phyloP scores from a whole-genome alignment of 2,113 vertebrate species.

The Crotophaga sulcirostris region DNA sequence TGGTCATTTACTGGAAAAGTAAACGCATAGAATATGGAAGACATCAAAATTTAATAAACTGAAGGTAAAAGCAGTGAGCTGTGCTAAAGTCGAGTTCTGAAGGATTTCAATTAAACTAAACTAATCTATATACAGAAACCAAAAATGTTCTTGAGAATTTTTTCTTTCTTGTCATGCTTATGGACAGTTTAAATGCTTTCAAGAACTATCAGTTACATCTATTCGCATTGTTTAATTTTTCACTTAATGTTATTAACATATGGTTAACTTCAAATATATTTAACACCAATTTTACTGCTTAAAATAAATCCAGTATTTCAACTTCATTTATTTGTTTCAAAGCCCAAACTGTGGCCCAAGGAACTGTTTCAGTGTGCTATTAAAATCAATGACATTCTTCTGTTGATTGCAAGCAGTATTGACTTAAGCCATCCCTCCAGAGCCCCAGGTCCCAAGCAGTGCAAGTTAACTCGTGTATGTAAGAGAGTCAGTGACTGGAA shows the following conservation, averaged over 20 bases:
- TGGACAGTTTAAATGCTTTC: constrained; percentile 16
- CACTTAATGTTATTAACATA: constrained; percentile 58
- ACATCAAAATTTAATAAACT: constrained; percentile 62
- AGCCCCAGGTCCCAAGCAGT: neutral
- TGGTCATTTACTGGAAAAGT: constrained; percentile 63
- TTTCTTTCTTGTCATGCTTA: constrained; percentile 21
- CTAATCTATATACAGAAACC: neutral
- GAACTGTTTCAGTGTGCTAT: neutral
- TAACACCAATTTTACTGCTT: constrained; percentile 9
- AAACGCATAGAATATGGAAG: constrained; percentile 52
- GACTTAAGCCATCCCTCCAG: neutral
- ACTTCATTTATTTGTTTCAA: neutral
- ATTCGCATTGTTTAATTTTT: constrained; percentile 6
- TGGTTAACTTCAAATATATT: constrained; percentile 41
- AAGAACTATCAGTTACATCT: constrained; percentile 39
- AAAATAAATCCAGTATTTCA: neutral
- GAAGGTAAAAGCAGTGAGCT: constrained; percentile 7
- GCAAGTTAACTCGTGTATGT: neutral
- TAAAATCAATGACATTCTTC: neutral
- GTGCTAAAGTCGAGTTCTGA: neutral
- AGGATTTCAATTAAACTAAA: constrained; percentile 3
- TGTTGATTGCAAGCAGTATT: neutral
- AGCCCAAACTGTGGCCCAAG: neutral
- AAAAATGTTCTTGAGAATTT: constrained; percentile 12
- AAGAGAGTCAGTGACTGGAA: neutral